A percentile compares a stretch with the other conserved stretches of the same genome.
Evolutionary conservation across 2,888 invertebrate species (phyloP).

Genomic region (Melieria crassipennis): DNA sequence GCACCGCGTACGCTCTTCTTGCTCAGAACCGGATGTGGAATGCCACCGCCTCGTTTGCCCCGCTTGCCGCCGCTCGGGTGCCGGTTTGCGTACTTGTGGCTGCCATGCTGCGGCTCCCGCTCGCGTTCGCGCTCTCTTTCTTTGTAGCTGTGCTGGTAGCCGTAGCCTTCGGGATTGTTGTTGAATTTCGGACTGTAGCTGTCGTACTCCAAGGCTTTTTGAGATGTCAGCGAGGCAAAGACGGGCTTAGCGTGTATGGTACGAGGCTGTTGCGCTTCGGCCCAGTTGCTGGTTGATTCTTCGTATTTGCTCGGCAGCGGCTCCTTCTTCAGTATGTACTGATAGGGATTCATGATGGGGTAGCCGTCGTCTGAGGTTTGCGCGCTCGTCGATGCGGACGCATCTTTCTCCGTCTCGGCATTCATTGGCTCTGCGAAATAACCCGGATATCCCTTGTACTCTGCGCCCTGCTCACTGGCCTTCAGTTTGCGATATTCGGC

Average conservation of each 20-base stretch:
- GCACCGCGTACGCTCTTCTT: conserved; percentile 44
- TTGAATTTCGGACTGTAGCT: conserved; percentile 64
- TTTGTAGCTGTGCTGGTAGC: conserved; percentile 61
- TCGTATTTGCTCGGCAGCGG: conserved; percentile 51
- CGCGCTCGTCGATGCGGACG: conserved; percentile 21
- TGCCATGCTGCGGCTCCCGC: conserved; percentile 16
- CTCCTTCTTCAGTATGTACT: conserved; percentile 60
- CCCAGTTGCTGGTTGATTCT: conserved; percentile 48
- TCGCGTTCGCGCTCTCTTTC: conserved; percentile 28
- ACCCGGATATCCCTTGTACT: conserved; percentile 60
- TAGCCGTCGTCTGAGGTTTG: conserved; percentile 56
- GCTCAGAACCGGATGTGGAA: conserved; percentile 39
- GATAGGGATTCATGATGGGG: conserved; percentile 59
- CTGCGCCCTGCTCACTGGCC: conserved; percentile 46
- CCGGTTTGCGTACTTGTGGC: conserved; percentile 45
- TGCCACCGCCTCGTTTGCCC: conserved; percentile 58
- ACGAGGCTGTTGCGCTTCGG: conserved; percentile 49
- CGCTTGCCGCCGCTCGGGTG: conserved; percentile 51
- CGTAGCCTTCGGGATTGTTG: conserved; percentile 64
- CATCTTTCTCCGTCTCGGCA: conserved; percentile 34
- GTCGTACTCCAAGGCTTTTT: conserved; percentile 53
- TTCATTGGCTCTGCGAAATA: conserved; percentile 57
- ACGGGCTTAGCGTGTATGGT: conserved; percentile 22
- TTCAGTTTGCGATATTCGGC: conserved; percentile 52
- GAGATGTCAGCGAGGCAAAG: conserved; percentile 26